Evolutionary conservation across 2,888 invertebrate genomes (phyloP).

Genomic region (Acleris emargana): DNA sequence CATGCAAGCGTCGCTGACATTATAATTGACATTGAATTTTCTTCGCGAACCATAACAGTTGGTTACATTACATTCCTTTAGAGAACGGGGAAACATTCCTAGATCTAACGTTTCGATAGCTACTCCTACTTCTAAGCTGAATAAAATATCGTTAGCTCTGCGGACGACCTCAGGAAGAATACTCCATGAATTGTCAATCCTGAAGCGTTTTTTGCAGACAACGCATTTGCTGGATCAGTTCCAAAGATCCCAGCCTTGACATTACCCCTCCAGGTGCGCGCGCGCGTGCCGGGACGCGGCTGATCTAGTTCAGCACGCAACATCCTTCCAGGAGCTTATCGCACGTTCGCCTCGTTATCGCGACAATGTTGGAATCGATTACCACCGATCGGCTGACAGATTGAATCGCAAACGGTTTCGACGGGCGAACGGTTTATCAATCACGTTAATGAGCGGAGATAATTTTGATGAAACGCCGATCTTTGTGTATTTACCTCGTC

Average conservation of each 20-base stretch:
- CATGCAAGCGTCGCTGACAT: constrained; percentile 63
- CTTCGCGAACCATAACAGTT: constrained; percentile 44
- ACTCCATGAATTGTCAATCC: too few relatives aligned
- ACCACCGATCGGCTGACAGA: constrained; percentile 28
- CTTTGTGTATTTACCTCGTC: constrained; percentile 7
- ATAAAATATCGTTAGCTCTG: neutral
- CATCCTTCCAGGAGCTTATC: constrained; percentile 36
- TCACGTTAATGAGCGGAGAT: constrained; percentile 25
- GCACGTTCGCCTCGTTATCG: constrained; percentile 36
- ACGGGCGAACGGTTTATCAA: constrained; percentile 27
- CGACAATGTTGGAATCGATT: constrained; percentile 29
- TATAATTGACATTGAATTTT: constrained; percentile 62
- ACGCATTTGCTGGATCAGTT: constrained; percentile 67
- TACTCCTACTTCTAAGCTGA: too few relatives aligned
- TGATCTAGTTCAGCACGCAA: constrained; percentile 54
- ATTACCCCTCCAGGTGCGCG: constrained; percentile 74
- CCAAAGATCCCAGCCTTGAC: constrained; percentile 75
- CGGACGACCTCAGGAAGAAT: neutral
- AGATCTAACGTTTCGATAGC: too few relatives aligned
- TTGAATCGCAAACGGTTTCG: constrained; percentile 24
- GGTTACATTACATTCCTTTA: constrained; percentile 8
- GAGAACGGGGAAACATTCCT: constrained; percentile 27
- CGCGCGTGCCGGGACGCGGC: constrained; percentile 53
- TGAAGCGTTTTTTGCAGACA: constrained; percentile 44
- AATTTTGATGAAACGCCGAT: constrained; percentile 17